Conservation (phyloP, 2,113 vertebrate genomes). For the Irena cyanogastra region DNA sequence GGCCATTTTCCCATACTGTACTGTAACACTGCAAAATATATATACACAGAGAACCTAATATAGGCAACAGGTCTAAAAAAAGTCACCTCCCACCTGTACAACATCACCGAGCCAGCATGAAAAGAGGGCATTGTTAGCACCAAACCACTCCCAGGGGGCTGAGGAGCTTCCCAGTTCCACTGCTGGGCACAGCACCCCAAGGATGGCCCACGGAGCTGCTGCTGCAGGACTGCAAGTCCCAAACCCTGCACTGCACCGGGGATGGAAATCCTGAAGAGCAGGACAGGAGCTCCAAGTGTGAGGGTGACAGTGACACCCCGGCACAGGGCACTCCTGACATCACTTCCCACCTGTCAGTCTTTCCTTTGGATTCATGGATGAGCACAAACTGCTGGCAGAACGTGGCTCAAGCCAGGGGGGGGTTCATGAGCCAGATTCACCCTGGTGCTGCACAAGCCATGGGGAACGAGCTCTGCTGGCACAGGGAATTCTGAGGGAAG, state of each 20-base stretch:
- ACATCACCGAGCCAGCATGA: conserved; percentile 34
- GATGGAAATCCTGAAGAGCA: neutral
- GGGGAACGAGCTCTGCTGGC: neutral
- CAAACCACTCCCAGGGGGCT: conserved; percentile 22
- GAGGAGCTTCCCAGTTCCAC: neutral
- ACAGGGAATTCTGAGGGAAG: neutral
- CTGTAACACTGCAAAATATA: conserved; percentile 70
- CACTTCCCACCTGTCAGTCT: neutral
- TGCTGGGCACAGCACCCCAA: neutral
- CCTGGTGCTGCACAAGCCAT: accelerated
- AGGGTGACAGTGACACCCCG: neutral
- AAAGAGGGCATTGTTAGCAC: conserved; percentile 67
- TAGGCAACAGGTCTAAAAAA: conserved; percentile 70
- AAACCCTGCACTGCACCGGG: neutral
- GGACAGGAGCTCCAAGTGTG: accelerated
- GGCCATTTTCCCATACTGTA: conserved; percentile 60
- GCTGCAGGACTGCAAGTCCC: neutral
- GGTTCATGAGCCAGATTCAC: accelerated
- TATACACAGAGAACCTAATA: conserved; percentile 77
- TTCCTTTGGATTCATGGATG: neutral
- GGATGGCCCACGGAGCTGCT: neutral
- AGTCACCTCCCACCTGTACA: conserved; percentile 66
- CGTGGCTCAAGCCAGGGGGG: neutral
- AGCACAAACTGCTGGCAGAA: neutral
- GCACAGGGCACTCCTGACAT: neutral